phyloP scores from a whole-genome alignment of 2,888 invertebrate species.

The Drosophila anomelani region DNA sequence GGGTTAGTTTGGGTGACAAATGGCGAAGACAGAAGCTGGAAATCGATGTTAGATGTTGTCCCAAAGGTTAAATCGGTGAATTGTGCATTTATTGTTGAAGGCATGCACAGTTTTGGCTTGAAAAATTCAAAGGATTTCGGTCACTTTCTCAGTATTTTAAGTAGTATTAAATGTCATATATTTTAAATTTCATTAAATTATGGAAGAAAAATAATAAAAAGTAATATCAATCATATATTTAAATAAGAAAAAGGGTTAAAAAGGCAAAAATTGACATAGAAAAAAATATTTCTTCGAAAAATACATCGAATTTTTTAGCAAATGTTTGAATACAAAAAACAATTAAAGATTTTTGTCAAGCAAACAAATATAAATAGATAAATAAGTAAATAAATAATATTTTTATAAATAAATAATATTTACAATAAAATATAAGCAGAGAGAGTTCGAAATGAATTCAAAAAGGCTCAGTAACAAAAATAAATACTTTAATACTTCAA shows the following conservation, averaged over 20 bases:
- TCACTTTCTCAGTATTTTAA: neutral
- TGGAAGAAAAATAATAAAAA: neutral
- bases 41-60: conserved; percentile 24
- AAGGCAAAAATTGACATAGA: neutral
- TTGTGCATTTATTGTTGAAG: conserved; percentile 1
- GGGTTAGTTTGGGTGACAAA: conserved; percentile 26
- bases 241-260: neutral
- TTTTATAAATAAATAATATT: neutral
- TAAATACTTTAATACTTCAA: neutral
- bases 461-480: neutral
- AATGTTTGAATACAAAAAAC: neutral
- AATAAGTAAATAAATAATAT: no score
- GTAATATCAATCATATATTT: neutral
- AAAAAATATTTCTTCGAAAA: no score
- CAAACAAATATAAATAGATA: neutral
- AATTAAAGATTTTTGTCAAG: no score
- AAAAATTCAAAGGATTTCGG: neutral
- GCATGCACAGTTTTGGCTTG: conserved; percentile 19
- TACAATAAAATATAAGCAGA: neutral
- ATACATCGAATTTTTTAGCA: no score
- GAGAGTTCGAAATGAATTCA: no score
- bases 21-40: conserved; percentile 34
- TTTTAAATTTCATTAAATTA: neutral
- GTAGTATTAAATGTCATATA: neutral
- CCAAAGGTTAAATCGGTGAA: conserved; percentile 24